Base-by-base conservation (phyloP, 2,888 invertebrate genomes). In the Diabrotica balteata region DNA sequence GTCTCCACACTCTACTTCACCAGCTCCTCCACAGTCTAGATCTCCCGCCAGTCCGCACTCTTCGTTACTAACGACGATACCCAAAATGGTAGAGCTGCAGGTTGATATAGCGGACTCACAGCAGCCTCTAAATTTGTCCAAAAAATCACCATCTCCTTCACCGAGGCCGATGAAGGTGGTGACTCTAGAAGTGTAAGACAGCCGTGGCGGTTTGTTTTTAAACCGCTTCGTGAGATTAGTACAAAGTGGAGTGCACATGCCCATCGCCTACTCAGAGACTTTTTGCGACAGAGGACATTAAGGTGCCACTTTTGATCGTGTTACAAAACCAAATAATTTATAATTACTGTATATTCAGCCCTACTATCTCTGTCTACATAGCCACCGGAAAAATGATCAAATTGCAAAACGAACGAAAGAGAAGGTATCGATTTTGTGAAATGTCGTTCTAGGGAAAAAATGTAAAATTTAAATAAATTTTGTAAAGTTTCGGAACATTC, bases 121-220 rank as follows among this genome's bases (percentile, higher is more conserved):
- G 76, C 93, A 93, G 82, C 96, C 96, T 64, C 86, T 96, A 75
- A 96, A 96, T 87, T 88, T 96, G 79, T 95, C 95, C 84, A 95
- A 95, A 84, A 93, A 93, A 82, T 91, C 92, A 73, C 91, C 91
- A 77, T 90, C 91, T 75, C 91, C 92, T 73, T 91, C 93, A 84
- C 92, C 93, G 80, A 80, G 90, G 85, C 86, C 90, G 82, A 75
- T 82, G 64, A 83, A 83, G 73, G 80, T 84, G 73, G 82, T 83
- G 71, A 82, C 81, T 67, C 74, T 84, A 69, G 84, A 84, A 77
- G 84, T 83, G 80, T 84, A 83, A 79, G 66, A 60, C 63, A 60
- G 63, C 62, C 63, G 58, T 44, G 60, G 58, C 45, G 70, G 47
- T 60, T 54, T 49, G 8, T 10, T 45, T 63, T 49, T 63, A 63